phyloP scores from a whole-genome alignment of 92 coral and sea anemone genomes.

The Actinernus sp. region DNA sequence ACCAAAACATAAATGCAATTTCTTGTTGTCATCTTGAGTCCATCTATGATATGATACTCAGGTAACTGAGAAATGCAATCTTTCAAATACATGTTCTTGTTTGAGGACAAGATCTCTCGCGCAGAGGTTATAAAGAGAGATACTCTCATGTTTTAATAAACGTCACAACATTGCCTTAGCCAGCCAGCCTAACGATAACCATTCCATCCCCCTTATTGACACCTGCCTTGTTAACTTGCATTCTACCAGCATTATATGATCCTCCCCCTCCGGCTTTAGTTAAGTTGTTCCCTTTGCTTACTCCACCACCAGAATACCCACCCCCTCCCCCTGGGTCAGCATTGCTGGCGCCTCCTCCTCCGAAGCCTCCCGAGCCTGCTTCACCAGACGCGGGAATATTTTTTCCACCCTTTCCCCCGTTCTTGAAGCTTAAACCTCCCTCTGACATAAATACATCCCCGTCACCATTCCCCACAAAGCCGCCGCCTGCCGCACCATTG shows the following conservation, averaged over 20 bases:
- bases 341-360: slow-evolving; percentile 79
- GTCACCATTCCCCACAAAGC: slow-evolving; percentile 56
- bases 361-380: slow-evolving; percentile 63
- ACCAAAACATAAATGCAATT: too few relatives aligned
- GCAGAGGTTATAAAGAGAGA: too few relatives aligned
- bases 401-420: slow-evolving; percentile 65
- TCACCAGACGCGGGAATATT: neutral
- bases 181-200: too few relatives aligned
- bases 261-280: slow-evolving; percentile 86
- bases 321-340: slow-evolving; percentile 86
- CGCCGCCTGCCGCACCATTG: slow-evolving; percentile 68
- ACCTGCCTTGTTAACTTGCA: slow-evolving; percentile 52
- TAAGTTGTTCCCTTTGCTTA: slow-evolving; percentile 15
- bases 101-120: too few relatives aligned
- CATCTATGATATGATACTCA: too few relatives aligned
- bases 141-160: too few relatives aligned
- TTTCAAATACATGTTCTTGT: too few relatives aligned
- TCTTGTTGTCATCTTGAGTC: too few relatives aligned
- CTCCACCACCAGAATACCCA: slow-evolving; percentile 89
- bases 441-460: neutral
- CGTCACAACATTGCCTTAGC: too few relatives aligned
- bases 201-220: slow-evolving; percentile 65
- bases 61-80: too few relatives aligned
- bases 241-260: slow-evolving; percentile 60
- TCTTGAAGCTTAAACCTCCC: slow-evolving; percentile 49